phyloP scores from a whole-genome alignment of 2,113 vertebrate species.

The Himantopus leucocephalus region DNA sequence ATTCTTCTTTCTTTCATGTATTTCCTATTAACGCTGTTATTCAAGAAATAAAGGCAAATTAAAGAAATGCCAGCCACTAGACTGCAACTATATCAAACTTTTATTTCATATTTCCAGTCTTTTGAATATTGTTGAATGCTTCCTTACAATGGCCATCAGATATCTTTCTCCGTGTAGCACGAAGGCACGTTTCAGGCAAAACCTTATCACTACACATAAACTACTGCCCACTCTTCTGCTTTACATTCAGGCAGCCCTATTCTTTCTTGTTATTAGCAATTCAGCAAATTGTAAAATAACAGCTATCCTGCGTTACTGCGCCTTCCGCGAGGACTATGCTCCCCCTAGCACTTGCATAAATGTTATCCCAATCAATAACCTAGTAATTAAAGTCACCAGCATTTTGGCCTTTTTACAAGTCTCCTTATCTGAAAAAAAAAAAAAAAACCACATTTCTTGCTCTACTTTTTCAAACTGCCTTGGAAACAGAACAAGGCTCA shows the following conservation, averaged over 20 bases:
- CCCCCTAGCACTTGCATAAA: slow-evolving; percentile 33
- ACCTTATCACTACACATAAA: not conserved
- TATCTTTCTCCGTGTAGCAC: not conserved
- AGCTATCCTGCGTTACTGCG: not conserved
- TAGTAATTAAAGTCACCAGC: slow-evolving; percentile 38
- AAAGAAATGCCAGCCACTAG: not conserved
- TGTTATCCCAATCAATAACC: slow-evolving; percentile 58
- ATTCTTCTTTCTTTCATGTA: not conserved
- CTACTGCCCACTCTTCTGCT: not conserved
- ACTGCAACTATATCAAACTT: not conserved
- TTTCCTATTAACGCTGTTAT: not conserved
- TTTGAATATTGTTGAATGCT: not conserved
- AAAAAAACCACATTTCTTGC: not conserved
- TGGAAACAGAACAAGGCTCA: not conserved
- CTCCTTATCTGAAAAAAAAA: not conserved
- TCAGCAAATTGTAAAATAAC: slow-evolving; percentile 27
- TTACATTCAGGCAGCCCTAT: not conserved
- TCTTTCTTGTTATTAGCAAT: not conserved
- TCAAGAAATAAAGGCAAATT: slow-evolving; percentile 17
- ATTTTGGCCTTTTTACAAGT: not conserved
- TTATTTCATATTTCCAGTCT: not conserved
- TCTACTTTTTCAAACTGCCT: not conserved
- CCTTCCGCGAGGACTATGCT: slow-evolving; percentile 10
- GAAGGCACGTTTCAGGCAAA: not conserved
- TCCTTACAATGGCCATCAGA: not conserved